These are phyloP conservation scores for Prochilodus magdalenae DNA, from an alignment of 2,113 vertebrate genomes.

Conservation along the genomic window DNA sequence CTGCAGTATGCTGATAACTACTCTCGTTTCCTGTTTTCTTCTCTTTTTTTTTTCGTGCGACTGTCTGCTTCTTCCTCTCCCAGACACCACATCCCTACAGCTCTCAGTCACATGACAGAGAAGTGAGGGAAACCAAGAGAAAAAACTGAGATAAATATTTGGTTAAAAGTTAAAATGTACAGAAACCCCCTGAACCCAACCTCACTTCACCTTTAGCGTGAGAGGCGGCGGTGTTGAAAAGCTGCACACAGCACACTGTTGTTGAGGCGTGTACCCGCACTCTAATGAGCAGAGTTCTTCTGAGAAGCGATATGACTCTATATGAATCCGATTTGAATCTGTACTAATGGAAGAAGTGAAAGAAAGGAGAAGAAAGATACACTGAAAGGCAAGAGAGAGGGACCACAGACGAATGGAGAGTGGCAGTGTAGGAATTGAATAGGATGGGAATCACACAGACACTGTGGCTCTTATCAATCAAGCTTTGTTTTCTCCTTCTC, in stretches of 20 bases:
- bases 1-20: constrained; percentile 44
- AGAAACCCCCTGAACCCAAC: neutral
- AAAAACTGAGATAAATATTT: neutral
- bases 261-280: neutral
- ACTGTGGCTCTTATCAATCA: neutral
- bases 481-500: neutral
- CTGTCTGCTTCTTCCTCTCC: constrained; percentile 36
- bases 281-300: neutral
- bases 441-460: neutral
- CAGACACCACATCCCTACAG: constrained; percentile 21
- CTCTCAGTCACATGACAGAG: constrained; percentile 26
- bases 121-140: constrained; percentile 9
- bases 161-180: neutral
- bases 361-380: neutral
- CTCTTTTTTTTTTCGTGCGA: constrained; percentile 3
- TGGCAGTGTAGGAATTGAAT: neutral
- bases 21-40: constrained; percentile 57
- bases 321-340: neutral
- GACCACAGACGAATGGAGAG: neutral
- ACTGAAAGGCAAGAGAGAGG: neutral
- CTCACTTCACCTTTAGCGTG: neutral
- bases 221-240: neutral
- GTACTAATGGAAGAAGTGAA: neutral
- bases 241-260: neutral
- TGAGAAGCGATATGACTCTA: neutral